Percentiles rank a stretch among this genome's conserved stretches.
These are phyloP conservation scores for Rhodeus uyekii DNA, from an alignment of 2,797 vertebrate genomes.

Conservation along the genomic window DNA sequence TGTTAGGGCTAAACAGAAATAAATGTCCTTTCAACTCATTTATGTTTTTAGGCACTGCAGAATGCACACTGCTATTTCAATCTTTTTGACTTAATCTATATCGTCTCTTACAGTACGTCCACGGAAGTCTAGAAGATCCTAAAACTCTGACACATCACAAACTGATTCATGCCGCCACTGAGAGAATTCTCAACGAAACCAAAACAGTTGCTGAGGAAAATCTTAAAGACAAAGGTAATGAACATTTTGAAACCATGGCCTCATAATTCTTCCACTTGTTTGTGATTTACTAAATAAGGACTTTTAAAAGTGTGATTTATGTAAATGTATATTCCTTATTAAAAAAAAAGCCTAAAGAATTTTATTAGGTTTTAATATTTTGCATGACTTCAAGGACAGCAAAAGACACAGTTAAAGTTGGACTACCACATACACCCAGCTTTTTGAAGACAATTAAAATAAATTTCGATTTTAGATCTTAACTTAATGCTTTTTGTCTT, in stretches of 20 bases:
- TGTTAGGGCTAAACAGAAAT: neutral
- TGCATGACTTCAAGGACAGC: neutral
- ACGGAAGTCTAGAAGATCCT: conserved; percentile 93
- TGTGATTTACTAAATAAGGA: neutral
- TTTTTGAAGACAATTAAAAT: neutral
- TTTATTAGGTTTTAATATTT: neutral
- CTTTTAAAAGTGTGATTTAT: neutral
- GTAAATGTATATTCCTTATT: neutral
- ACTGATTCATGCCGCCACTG: conserved; percentile 90
- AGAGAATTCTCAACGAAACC: conserved; percentile 88
- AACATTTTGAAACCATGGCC: neutral
- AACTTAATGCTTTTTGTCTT: neutral
- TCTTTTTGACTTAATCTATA: neutral
- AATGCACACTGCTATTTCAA: neutral
- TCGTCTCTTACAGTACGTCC: conserved; percentile 78
- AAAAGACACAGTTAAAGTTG: neutral
- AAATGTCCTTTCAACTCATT: neutral
- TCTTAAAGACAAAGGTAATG: conserved; percentile 89
- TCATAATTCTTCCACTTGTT: too few relatives aligned
- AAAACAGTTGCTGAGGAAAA: conserved; percentile 91
- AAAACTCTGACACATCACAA: conserved; percentile 94
- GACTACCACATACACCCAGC: neutral
- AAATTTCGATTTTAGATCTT: neutral
- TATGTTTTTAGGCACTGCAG: neutral
- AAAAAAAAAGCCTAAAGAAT: neutral